Conservation (phyloP, 2,797 vertebrate genomes). For the Rhyacichthys aspro region DNA sequence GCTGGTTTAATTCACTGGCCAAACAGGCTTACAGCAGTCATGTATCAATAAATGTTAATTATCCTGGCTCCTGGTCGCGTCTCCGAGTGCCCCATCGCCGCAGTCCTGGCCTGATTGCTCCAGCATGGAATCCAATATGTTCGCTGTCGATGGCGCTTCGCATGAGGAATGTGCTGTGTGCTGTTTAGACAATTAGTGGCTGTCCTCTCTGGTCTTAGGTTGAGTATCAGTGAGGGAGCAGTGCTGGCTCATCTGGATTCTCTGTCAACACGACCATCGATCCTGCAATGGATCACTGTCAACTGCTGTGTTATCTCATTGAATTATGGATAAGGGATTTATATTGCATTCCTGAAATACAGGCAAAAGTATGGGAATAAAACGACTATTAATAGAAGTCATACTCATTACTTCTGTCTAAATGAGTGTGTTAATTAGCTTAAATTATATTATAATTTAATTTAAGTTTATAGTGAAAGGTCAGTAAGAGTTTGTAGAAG, state of each 20-base stretch:
- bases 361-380: slow-evolving; percentile 5
- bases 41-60: slow-evolving; percentile 84
- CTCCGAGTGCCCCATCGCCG: slow-evolving; percentile 49
- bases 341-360: slow-evolving; percentile 7
- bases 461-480: not conserved
- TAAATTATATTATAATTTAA: too few species aligned
- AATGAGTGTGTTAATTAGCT: slow-evolving; percentile 4
- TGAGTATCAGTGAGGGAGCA: slow-evolving; percentile 44
- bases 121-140: slow-evolving; percentile 75
- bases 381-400: slow-evolving; percentile 2
- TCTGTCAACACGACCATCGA: slow-evolving; percentile 52
- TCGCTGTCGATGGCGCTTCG: slow-evolving; percentile 63
- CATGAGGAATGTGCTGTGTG: slow-evolving; percentile 60
- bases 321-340: slow-evolving; percentile 30
- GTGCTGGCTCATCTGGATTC: slow-evolving; percentile 47
- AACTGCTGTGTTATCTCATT: slow-evolving; percentile 30
- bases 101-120: slow-evolving; percentile 59
- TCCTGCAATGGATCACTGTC: slow-evolving; percentile 46
- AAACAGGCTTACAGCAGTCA: slow-evolving; percentile 81
- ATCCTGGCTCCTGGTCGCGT: slow-evolving; percentile 68
- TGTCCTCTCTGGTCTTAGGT: slow-evolving; percentile 37
- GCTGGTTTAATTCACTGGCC: slow-evolving; percentile 80
- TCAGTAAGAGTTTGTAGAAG: not conserved
- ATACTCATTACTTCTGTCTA: slow-evolving; percentile 7
- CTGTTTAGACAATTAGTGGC: slow-evolving; percentile 63